phyloP scores from a whole-genome alignment of 2,888 invertebrate genomes.

The Congeria kusceri region DNA sequence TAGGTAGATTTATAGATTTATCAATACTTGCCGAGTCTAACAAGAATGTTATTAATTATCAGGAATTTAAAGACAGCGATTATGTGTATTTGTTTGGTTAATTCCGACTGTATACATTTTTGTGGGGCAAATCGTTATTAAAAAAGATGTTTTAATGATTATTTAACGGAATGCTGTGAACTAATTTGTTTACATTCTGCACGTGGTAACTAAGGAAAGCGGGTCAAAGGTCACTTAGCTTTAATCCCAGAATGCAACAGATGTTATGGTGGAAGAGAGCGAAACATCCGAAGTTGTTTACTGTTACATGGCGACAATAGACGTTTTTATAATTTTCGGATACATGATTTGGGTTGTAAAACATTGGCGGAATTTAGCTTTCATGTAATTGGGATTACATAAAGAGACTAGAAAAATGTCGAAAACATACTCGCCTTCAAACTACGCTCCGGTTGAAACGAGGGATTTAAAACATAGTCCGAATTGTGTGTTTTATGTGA shows the following conservation, averaged over 20 bases:
- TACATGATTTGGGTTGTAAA: not conserved
- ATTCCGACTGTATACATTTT: no score
- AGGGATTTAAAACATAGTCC: constrained; percentile 47
- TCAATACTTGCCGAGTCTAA: no score
- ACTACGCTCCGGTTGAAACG: constrained; percentile 43
- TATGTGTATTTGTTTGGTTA: no score
- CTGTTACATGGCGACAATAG: constrained; percentile 51
- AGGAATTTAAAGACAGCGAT: no score
- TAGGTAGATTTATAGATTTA: no score
- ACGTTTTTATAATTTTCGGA: constrained; percentile 39
- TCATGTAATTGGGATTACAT: not conserved
- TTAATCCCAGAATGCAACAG: constrained; percentile 58
- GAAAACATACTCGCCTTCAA: constrained; percentile 35
- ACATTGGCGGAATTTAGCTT: no score
- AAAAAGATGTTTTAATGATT: no score
- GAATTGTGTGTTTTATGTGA: constrained; percentile 58
- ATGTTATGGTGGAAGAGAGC: constrained; percentile 45
- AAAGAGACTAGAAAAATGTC: constrained; percentile 25
- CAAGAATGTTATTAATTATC: no score
- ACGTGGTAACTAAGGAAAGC: constrained; percentile 66
- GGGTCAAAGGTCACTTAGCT: constrained; percentile 56
- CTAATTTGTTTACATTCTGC: constrained; percentile 45
- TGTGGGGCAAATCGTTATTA: no score
- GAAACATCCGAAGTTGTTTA: constrained; percentile 56
- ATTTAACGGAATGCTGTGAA: not conserved